Conservation (phyloP, 2,113 vertebrate species). For the Clupea harengus region DNA sequence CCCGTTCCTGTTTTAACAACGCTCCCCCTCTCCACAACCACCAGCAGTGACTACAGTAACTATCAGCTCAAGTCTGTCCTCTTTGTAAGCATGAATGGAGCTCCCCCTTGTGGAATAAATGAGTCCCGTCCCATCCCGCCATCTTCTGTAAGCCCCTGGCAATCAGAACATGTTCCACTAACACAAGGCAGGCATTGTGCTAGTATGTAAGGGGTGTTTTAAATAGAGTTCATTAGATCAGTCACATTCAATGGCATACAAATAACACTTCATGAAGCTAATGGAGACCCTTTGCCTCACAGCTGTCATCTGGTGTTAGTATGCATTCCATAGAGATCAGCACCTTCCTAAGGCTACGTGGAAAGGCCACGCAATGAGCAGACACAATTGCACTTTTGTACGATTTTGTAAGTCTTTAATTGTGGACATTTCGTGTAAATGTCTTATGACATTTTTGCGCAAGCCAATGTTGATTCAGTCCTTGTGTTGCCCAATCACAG, state of each 20-base stretch:
- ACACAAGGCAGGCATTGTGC: conserved; percentile 30
- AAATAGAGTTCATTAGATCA: conserved; percentile 27
- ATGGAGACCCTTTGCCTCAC: neutral
- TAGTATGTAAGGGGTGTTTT: neutral
- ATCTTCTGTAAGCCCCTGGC: neutral
- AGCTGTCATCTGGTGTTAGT: neutral
- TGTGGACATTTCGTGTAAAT: neutral
- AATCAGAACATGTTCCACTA: neutral
- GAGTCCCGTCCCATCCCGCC: neutral
- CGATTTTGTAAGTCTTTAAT: neutral
- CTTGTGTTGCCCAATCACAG: neutral
- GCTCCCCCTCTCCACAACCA: neutral
- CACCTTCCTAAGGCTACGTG: neutral
- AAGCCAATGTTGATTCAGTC: neutral
- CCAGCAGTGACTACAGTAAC: neutral
- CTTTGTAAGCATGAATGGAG: neutral
- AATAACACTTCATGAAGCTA: conserved; percentile 14
- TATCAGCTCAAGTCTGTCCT: neutral
- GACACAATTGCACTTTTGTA: neutral
- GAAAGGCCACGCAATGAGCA: neutral
- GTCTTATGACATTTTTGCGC: conserved; percentile 2
- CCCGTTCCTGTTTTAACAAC: neutral
- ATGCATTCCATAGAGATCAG: conserved; percentile 7
- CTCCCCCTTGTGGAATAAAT: conserved; percentile 32
- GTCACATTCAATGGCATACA: conserved; percentile 39